A percentile compares a stretch with the other conserved stretches of the same genome.
These are phyloP conservation scores for Malthinus flaveolus DNA, from an alignment of 2,888 invertebrate genomes.

Conservation along the genomic window DNA sequence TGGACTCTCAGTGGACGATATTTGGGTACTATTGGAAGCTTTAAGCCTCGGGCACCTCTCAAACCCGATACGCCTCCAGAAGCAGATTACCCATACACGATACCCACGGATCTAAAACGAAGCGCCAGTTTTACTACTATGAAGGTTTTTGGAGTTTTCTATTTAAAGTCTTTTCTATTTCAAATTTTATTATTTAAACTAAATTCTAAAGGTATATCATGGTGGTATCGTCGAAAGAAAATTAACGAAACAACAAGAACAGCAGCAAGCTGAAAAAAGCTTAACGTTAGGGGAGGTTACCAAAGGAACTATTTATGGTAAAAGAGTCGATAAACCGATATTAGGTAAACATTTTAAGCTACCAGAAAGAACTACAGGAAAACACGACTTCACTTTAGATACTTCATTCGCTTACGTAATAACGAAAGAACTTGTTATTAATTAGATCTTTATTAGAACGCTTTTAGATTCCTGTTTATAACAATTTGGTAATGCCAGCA, in stretches of 20 bases:
- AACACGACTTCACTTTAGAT: conserved; percentile 61
- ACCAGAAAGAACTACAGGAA: conserved; percentile 58
- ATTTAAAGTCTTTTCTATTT: background rate
- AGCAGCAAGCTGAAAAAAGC: conserved; percentile 57
- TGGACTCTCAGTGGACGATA: conserved; percentile 73
- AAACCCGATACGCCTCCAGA: conserved; percentile 51
- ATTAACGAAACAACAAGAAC: conserved; percentile 57
- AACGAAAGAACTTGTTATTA: background rate
- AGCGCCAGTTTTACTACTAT: conserved; percentile 77
- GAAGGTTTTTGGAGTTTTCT: conserved; percentile 57
- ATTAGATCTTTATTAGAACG: no score
- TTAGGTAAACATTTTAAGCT: conserved; percentile 63
- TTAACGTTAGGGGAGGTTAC: conserved; percentile 48
- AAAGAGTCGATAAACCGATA: conserved; percentile 59
- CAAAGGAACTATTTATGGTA: conserved; percentile 59
- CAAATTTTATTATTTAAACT: background rate
- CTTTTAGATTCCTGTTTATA: conserved; percentile 71
- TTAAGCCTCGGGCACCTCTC: conserved; percentile 63
- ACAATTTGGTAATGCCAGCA: conserved; percentile 66
- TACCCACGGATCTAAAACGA: conserved; percentile 75
- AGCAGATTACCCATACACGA: conserved; percentile 56
- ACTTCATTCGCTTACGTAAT: conserved; percentile 62
- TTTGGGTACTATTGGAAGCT: conserved; percentile 76
- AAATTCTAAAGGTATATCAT: conserved; percentile 43
- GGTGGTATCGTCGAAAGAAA: conserved; percentile 52